Conservation (phyloP, 2,888 invertebrate genomes). For the Elgonia sp. region DNA sequence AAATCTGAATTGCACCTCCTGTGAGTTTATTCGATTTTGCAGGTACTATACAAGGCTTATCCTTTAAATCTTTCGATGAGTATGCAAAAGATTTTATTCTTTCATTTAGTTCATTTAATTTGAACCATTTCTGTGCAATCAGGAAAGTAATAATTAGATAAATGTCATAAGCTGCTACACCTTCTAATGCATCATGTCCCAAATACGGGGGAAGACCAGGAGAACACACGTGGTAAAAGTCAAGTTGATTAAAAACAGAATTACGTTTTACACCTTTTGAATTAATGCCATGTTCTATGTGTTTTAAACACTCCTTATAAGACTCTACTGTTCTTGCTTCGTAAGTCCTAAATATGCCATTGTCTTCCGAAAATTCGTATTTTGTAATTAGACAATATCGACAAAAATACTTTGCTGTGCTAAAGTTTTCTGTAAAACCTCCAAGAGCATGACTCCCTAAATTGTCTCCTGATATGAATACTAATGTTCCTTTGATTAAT, state of each 20-base stretch:
- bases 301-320: constrained; percentile 10
- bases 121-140: constrained; percentile 72
- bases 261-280: too few relatives aligned
- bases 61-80: constrained; percentile 63
- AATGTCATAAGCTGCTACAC: constrained; percentile 61
- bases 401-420: constrained; percentile 62
- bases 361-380: background rate
- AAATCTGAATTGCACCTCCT: constrained; percentile 73
- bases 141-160: constrained; percentile 53
- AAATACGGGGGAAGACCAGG: constrained; percentile 73
- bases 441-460: constrained; percentile 80
- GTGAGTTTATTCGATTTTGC: constrained; percentile 17
- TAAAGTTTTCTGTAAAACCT: constrained; percentile 81
- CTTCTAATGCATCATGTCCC: constrained; percentile 72
- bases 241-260: constrained; percentile 50
- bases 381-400: constrained; percentile 44
- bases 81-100: constrained; percentile 57
- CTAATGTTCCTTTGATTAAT: constrained; percentile 76
- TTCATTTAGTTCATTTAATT: constrained; percentile 54
- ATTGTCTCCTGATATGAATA: constrained; percentile 75
- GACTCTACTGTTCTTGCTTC: background rate
- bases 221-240: constrained; percentile 68
- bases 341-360: background rate
- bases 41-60: constrained; percentile 66
- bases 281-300: too few relatives aligned